Evolutionary conservation across 2,113 vertebrate species (phyloP).

Genomic region (Trematomus loennbergii): DNA sequence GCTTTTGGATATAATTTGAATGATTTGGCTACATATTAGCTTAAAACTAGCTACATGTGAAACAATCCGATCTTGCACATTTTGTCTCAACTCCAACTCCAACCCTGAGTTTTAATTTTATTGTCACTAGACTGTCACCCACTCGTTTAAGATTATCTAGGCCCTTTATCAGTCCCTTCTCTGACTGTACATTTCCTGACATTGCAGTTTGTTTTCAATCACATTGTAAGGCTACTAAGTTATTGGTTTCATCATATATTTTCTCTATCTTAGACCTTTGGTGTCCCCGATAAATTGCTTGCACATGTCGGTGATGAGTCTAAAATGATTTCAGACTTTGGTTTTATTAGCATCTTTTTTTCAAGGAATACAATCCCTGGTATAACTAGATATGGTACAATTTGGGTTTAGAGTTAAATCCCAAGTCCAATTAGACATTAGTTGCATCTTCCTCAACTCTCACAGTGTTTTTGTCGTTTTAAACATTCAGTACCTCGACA

Average conservation of each 20-base stretch:
- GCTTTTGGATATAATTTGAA: too few relatives aligned
- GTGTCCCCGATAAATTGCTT: neutral
- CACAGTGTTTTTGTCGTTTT: neutral
- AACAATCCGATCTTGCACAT: too few relatives aligned
- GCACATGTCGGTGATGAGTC: neutral
- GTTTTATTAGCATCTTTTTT: neutral
- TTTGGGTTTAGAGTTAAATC: neutral
- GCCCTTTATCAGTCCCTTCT: too few relatives aligned
- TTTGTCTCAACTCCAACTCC: too few relatives aligned
- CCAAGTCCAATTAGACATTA: neutral
- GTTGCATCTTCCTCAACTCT: neutral
- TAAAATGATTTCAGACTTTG: neutral
- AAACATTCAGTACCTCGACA: slow-evolving; percentile 5
- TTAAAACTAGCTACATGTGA: too few relatives aligned
- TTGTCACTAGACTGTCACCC: too few relatives aligned
- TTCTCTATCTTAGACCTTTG: neutral
- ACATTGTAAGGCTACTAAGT: neutral
- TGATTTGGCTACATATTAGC: too few relatives aligned
- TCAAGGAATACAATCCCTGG: neutral
- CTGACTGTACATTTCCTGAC: too few relatives aligned
- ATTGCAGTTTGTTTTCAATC: neutral
- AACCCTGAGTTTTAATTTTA: too few relatives aligned
- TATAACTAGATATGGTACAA: neutral
- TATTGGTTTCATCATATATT: neutral
- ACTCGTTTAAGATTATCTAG: too few relatives aligned